phyloP scores from a whole-genome alignment of 2,113 vertebrate species.

The Pelodiscus sinensis region DNA sequence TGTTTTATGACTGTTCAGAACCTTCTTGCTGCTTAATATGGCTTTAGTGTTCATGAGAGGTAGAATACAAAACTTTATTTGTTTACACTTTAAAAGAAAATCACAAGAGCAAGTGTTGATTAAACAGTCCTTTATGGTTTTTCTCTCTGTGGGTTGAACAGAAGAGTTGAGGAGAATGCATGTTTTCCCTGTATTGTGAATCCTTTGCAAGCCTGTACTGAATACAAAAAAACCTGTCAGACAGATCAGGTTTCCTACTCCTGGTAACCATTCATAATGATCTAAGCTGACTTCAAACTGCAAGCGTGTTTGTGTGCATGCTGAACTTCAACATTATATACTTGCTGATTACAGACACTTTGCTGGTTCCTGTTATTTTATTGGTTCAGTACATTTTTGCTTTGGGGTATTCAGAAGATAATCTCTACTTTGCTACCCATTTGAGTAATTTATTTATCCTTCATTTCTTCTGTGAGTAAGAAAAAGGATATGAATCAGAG shows the following conservation, averaged over 20 bases:
- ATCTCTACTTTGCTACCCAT: neutral
- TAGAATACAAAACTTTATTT: neutral
- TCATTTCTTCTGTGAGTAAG: neutral
- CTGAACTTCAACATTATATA: neutral
- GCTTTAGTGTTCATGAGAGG: neutral
- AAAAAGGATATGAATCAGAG: neutral
- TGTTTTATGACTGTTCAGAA: constrained; percentile 12
- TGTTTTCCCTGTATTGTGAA: neutral
- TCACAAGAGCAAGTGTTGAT: neutral
- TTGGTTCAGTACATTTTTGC: neutral
- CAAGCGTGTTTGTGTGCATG: neutral
- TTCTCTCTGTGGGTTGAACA: neutral
- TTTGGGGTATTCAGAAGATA: neutral
- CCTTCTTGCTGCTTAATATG: neutral
- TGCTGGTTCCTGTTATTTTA: neutral
- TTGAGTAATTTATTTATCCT: constrained; percentile 9
- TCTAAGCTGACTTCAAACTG: neutral
- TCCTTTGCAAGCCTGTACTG: neutral
- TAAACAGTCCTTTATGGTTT: neutral
- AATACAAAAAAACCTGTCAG: neutral
- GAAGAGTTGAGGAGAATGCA: neutral
- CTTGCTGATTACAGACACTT: constrained; percentile 20
- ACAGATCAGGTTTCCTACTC: constrained; percentile 6
- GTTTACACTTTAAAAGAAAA: neutral
- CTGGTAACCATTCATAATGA: neutral